Evolutionary conservation across 2,888 invertebrate species (phyloP), one percentile per base, ranked within the genome.

Genomic region (Drosophila buzzatii): DNA sequence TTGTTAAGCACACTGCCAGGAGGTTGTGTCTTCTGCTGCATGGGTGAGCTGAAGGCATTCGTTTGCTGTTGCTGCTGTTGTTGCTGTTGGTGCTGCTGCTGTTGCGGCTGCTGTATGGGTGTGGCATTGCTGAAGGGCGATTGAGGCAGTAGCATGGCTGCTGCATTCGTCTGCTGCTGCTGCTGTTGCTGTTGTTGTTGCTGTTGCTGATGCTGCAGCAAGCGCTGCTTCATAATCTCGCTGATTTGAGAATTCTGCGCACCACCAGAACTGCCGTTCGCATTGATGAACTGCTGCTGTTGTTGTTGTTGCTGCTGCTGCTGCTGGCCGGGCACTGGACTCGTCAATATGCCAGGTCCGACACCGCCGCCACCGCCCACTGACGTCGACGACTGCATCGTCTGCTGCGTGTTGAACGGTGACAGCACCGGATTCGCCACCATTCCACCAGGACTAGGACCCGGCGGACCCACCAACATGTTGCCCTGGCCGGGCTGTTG

Each of bases 391-490:
- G 73, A 52, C 23, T 85, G 89, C 93, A 94, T 94, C 93, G 94
- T 94, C 91, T 94, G 91, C 16, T 92, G 91, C 31, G 92, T 95
- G 7, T 71, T 65, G 91, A 96, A 97, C 20, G 97, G 96, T 44
- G 96, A 96, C 89, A 96, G 94, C 73, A 96, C 96, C 18, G 96
- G 95, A 92, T 95, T 95, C 78, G 94, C 94, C 66, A 95, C 94
- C 76, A 85, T 81, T 37, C 79, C 78, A 61, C 96, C 96, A 8
- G 97, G 97, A 92, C 96, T 96, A 7, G 96, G 97, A 8, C 96
- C 97, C 0, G 97, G 96, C 44, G 96, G 95, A 3, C 96, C 96
- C 12, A 96, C 96, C 45, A 96, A 91, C 82, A 93, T 89, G 51
- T 85, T 92, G 33, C 90, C 86, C 14, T 84, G 80, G 0, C 79